phyloP scores from a whole-genome alignment of 2,888 invertebrate species.

The Malacosoma neustria region DNA sequence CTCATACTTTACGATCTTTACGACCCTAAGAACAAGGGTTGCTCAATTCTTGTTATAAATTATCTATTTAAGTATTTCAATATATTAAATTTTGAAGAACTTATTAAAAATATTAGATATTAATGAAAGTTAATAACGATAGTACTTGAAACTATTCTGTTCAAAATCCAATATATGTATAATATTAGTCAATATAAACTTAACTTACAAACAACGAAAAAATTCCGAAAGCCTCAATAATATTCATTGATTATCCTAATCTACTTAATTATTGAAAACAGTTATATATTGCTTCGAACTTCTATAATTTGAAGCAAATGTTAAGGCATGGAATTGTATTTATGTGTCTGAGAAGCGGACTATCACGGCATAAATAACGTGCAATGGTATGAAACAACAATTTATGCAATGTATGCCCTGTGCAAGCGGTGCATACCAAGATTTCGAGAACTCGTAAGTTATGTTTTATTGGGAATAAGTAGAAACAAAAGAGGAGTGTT shows the following conservation, averaged over 20 bases:
- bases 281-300: background rate
- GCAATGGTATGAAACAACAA: slow-evolving; percentile 41
- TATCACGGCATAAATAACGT: slow-evolving; percentile 41
- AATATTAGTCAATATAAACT: too few species aligned
- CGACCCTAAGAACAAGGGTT: too few species aligned
- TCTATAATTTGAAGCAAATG: slow-evolving; percentile 8
- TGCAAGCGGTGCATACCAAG: slow-evolving; percentile 1
- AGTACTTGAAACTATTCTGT: background rate
- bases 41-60: too few species aligned
- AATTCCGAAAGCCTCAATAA: too few species aligned
- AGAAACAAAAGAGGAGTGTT: background rate
- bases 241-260: too few species aligned
- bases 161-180: too few species aligned
- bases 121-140: background rate
- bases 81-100: too few species aligned
- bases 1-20: too few species aligned
- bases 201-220: too few species aligned
- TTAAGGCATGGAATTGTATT: slow-evolving; percentile 32
- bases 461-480: background rate
- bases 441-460: slow-evolving; percentile 1
- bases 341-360: slow-evolving; percentile 48
- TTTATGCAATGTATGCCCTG: slow-evolving; percentile 26
- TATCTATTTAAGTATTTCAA: too few species aligned
- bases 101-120: too few species aligned
- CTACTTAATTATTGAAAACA: too few species aligned